Evolutionary conservation across 2,113 vertebrate genomes (phyloP).

Genomic region (Phyllostomus discolor): DNA sequence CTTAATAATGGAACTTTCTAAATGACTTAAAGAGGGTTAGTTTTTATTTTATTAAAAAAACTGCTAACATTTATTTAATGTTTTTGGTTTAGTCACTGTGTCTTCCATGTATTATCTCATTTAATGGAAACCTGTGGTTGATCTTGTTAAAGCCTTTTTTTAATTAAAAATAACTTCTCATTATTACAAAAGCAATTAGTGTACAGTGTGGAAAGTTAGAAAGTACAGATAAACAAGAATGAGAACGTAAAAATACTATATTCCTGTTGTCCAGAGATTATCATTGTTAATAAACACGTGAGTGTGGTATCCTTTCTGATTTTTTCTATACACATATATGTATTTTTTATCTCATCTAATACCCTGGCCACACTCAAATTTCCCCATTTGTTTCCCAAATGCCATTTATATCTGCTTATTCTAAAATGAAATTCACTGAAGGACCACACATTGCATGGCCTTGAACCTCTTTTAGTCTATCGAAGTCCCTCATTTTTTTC

Average conservation of each 20-base stretch:
- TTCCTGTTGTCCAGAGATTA: not conserved
- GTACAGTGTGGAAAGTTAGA: not conserved
- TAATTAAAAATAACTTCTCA: not conserved
- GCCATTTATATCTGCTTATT: not conserved
- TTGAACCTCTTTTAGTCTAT: not conserved
- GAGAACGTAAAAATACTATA: not conserved
- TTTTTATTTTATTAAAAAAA: not conserved
- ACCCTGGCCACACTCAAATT: not conserved
- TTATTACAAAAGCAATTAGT: not conserved
- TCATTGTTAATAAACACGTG: not conserved
- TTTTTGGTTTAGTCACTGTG: not conserved
- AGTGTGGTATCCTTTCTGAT: not conserved
- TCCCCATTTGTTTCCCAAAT: not conserved
- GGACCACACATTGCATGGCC: not conserved
- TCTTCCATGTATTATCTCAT: not conserved
- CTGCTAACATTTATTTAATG: not conserved
- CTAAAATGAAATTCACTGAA: not conserved
- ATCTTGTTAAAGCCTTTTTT: not conserved
- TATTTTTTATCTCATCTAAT: not conserved
- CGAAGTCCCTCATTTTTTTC: not conserved
- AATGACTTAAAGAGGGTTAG: not conserved
- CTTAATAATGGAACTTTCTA: not conserved
- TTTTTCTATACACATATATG: rapidly evolving
- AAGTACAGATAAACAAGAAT: not conserved
- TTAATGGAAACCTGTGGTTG: not conserved